Conservation (phyloP, 2,113 vertebrate species). For the Cephalophus harveyi region DNA sequence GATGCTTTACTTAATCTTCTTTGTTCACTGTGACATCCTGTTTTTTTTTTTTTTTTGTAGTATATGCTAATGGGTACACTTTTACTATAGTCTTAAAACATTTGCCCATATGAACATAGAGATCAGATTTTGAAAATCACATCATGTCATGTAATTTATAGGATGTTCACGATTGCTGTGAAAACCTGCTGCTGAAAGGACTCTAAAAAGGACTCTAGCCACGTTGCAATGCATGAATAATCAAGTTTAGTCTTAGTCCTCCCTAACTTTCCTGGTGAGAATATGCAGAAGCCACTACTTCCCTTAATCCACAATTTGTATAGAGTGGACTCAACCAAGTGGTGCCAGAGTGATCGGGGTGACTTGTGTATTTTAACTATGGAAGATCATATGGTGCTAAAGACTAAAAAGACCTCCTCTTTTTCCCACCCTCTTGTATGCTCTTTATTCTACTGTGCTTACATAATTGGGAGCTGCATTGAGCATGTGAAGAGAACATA, state of each 20-base stretch:
- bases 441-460: not conserved
- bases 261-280: not conserved
- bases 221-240: not conserved
- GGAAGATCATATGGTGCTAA: not conserved
- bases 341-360: accelerated
- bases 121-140: conserved; percentile 58
- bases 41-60: conserved; percentile 44
- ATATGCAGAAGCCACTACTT: not conserved
- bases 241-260: not conserved
- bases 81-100: conserved; percentile 57
- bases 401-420: not conserved
- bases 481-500: not conserved
- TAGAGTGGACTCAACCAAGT: no score
- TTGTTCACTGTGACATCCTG: conserved; percentile 37
- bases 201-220: not conserved
- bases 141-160: conserved; percentile 61
- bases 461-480: not conserved
- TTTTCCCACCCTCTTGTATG: accelerated
- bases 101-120: conserved; percentile 47
- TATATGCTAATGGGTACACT: not conserved
- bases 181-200: conserved; percentile 51
- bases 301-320: not conserved
- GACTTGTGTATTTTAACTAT: not conserved
- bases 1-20: conserved; percentile 64
- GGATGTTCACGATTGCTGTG: conserved; percentile 55